Base-by-base conservation (phyloP, 2,797 vertebrate genomes). In the Enteromius radiatus region DNA sequence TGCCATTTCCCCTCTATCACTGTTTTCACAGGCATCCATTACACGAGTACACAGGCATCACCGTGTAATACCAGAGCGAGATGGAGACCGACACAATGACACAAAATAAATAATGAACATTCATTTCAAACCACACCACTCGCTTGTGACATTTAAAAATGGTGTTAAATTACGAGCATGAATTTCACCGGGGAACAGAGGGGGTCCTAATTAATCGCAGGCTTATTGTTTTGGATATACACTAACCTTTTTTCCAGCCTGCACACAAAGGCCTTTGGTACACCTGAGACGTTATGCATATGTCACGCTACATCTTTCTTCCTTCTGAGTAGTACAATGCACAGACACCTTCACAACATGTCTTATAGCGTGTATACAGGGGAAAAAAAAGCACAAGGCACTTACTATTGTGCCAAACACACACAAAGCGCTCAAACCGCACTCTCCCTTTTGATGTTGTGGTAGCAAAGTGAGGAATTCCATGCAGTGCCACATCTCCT, bases 121-220 rank as follows among this genome's bases (percentile, higher is more conserved):
- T 93, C 88, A 89, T 89, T 84, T 92, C 73, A 64, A 87, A 91
- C 87, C 86, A 82, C 87, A 90, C 86, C 83, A 88, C 89, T 91
- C 80, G 84, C 85, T 52, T 26, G 84, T 92, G 91, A 92, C 93
- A 93, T 92, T 92, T 92, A 89, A 81, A 92, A 93, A 92, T 85
- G 90, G 90, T 90, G 92, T 90, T 91, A 92, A 91, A 93, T 86
- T 88, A 85, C 87, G 80, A 84, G 65, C 90, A 88, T 71, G 83
- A 91, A 91, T 91, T 90, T 92, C 91, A 90, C 88, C 65, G 86
- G 87, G 88, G 78, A 86, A 84, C 86, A 86, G 88, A 88, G 87
- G 84, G 90, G 84, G 88, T 81, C 7, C 89, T 92, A 92, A 94
- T 94, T 94, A 93, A 92, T 81, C 41, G 33, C 77, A 79, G 38